Base-by-base conservation (phyloP, 2,888 invertebrate genomes). In the Acronicta aceris region DNA sequence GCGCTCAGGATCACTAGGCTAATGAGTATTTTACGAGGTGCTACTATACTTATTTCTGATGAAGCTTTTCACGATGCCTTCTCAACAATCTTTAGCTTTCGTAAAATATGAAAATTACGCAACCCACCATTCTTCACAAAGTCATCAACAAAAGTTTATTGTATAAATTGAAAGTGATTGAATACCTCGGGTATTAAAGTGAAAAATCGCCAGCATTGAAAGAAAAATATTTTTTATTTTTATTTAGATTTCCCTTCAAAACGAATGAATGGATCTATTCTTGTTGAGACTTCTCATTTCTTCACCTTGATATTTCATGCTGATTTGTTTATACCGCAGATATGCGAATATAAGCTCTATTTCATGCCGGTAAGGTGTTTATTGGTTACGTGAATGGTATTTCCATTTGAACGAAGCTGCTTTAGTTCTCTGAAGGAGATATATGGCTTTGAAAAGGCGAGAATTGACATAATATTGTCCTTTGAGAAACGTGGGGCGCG, bases 391-490 rank as follows among this genome's bases (percentile, higher is more conserved):
- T 67, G 60, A 58, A 65, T 54, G 56, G 36, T 78, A 85, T 86
- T 86, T 87, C 83, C 84, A 85, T 87, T 82, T 83, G 80, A 85
- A 79, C 81, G 81, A 81, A 83, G 81, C 80, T 79, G 77, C 79
- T 79, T 81, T 76, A 79, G 77, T 75, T 78, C 72, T 58, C 69
- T 71, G 76, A 82, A 81, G 82, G 71, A 85, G 85, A 89, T 87
- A 87, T 84, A 88, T 86, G 81, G 83, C 82, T 82, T 82, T 81
- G 83, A 81, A 81, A 83, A 83, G 79, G 82, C 83, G 84, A 74
- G 81, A 88, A 89, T 89, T 85, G 88, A 87, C 85, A 86, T 83
- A 88, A 86, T 87, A 88, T 88, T 87, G 86, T 86, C 86, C 87
- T 86, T 83, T 79, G 84, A 82, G 83, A 79, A 71, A 67, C 60